These are phyloP conservation scores for Colossoma macropomum DNA, from an alignment of 2,113 vertebrate species.

Conservation along the genomic window DNA sequence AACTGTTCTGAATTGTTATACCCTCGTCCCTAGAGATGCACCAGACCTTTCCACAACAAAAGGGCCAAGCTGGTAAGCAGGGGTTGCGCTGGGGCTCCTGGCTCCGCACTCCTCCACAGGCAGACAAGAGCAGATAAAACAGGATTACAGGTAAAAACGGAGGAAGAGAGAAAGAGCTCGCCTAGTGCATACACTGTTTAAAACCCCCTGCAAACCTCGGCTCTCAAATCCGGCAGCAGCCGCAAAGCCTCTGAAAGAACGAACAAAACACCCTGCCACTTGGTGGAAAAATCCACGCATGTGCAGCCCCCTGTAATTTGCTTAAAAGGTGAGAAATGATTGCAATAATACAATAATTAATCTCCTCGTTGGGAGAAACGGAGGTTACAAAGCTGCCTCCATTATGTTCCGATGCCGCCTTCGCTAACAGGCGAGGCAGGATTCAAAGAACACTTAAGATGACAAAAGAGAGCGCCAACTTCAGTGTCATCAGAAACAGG, in stretches of 20 bases:
- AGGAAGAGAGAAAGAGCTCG: slow-evolving; percentile 59
- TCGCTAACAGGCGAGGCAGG: slow-evolving; percentile 45
- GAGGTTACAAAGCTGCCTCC: slow-evolving; percentile 43
- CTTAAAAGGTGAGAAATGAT: slow-evolving; percentile 60
- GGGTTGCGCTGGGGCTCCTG: slow-evolving; percentile 52
- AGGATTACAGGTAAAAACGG: slow-evolving; percentile 71
- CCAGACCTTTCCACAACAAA: slow-evolving; percentile 69
- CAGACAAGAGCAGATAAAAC: slow-evolving; percentile 62
- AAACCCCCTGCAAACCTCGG: slow-evolving; percentile 11
- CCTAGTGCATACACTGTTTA: slow-evolving; percentile 34
- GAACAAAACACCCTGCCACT: slow-evolving; percentile 39
- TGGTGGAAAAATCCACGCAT: slow-evolving; percentile 23
- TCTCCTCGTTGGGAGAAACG: slow-evolving; percentile 32
- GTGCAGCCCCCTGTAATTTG: slow-evolving; percentile 41
- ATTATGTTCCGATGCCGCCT: slow-evolving; percentile 43
- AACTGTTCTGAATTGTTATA: neutral
- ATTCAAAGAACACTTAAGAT: slow-evolving; percentile 54
- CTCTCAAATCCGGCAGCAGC: slow-evolving; percentile 22
- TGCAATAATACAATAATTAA: slow-evolving; percentile 62
- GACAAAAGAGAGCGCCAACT: slow-evolving; percentile 55
- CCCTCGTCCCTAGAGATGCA: slow-evolving; percentile 48
- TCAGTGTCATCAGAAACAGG: slow-evolving; percentile 56
- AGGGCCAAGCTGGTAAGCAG: slow-evolving; percentile 29
- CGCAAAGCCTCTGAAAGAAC: slow-evolving; percentile 26
- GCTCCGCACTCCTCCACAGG: slow-evolving; percentile 57